Evolutionary conservation across 2,113 vertebrate genomes (phyloP), one percentile per base, ranked within the genome.

Genomic region (Manacus vitellinus): DNA sequence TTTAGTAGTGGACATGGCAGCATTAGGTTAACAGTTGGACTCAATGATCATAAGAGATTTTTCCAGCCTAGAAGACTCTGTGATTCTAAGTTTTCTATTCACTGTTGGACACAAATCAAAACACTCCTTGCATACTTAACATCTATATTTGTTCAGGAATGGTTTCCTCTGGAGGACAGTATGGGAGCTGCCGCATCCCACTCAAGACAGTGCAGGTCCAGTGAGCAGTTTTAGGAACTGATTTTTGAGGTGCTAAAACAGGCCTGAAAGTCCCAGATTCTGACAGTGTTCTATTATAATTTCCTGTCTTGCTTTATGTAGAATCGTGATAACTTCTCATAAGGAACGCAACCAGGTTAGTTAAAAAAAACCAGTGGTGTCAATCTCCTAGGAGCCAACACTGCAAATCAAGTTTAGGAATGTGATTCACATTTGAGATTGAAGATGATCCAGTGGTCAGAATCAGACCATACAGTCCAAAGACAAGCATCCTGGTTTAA

Each of bases 281-380:
- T 71, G 30, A 18, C 27, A 54, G 0, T 17, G 16, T 55, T 46
- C 47, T 62, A 17, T 24, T 9, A 15, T 8, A 8, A 55, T 61
- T 66, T 77, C 21, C 9, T 66, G 8, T 46, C 13, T 68, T 47
- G 2, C 6, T 54, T 84, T 46, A 58, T 10, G 24, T 61, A 49
- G 67, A 79, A 59, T 47, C n/a, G 76, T 20, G 6, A 41, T 35
- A 79, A 51, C 7, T 68, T 68, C 61, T 68, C 21, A 31, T n/a
- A 80, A 73, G 11, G 21, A 79, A 49, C 46, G 33, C 2, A 85
- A 25, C 4, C 8, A 41, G 9, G 3, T 4, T 33, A 52, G 17
- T 17, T 14, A 88, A 75, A 20, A 15, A 58, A 16, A 89, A 39
- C 1, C 31, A 24, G 30, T 0, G 0, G 2, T 39, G 35, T 35